Conservation (phyloP, 2,797 vertebrate species). For the Eulemur rubriventer region DNA sequence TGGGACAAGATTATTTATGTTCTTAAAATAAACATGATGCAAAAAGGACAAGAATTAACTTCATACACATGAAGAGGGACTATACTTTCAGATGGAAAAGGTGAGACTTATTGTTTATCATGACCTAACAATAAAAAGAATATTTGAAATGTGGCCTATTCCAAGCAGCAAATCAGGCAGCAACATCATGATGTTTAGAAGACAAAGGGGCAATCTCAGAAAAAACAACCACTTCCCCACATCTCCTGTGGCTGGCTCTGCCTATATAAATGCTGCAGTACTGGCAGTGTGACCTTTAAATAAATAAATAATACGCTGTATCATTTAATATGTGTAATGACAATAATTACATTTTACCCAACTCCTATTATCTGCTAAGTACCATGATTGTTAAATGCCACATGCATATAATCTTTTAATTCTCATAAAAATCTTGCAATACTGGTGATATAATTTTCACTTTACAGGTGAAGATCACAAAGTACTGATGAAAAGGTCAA, state of each 20-base stretch:
- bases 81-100: background rate
- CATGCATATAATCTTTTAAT: background rate
- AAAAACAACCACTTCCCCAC: background rate
- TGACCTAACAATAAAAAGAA: background rate
- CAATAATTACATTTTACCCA: background rate
- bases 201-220: background rate
- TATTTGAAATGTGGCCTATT: background rate
- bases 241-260: background rate
- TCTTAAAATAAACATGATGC: background rate
- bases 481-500: background rate
- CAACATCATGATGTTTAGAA: background rate
- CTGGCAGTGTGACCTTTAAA: background rate
- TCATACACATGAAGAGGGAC: background rate
- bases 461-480: background rate
- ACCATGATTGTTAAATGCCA: background rate
- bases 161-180: background rate
- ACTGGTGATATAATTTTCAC: background rate
- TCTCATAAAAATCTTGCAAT: background rate
- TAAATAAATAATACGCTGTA: background rate
- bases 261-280: background rate
- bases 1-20: background rate
- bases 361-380: background rate
- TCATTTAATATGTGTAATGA: background rate
- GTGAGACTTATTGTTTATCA: background rate
- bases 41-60: background rate